phyloP scores from a whole-genome alignment of 2,113 vertebrate species.

The Camelus bactrianus region DNA sequence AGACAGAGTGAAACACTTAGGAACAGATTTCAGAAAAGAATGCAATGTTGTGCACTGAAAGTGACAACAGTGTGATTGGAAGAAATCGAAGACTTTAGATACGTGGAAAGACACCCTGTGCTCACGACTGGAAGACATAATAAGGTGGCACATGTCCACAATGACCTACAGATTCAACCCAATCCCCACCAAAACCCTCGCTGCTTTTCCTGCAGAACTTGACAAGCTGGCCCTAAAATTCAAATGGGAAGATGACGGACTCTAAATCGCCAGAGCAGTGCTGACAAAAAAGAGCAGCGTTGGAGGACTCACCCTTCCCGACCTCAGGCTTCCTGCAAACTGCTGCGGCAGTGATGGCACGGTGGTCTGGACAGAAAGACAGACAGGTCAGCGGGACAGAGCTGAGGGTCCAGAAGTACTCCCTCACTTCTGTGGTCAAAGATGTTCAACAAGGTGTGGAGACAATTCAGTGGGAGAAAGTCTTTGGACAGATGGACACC shows the following conservation, averaged over 20 bases:
- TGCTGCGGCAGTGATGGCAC: rapidly evolving
- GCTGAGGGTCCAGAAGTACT: not conserved
- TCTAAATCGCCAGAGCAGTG: no score
- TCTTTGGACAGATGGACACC: not conserved
- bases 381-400: not conserved
- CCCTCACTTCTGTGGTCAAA: not conserved
- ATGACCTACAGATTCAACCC: not conserved
- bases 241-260: not conserved
- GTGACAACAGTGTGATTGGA: not conserved
- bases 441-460: no score
- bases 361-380: rapidly evolving
- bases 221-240: not conserved
- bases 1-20: not conserved
- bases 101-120: rapidly evolving
- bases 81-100: not conserved
- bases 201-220: no score
- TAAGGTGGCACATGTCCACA: rapidly evolving
- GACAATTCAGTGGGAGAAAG: not conserved
- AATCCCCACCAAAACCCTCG: not conserved
- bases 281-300: no score
- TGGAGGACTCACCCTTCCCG: not conserved
- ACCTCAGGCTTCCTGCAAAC: no score
- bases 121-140: rapidly evolving
- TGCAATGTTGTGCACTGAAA: no score
- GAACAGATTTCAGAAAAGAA: not conserved